phyloP scores from a whole-genome alignment of 2,888 invertebrate genomes.

The Sphaeridia pumilis region DNA sequence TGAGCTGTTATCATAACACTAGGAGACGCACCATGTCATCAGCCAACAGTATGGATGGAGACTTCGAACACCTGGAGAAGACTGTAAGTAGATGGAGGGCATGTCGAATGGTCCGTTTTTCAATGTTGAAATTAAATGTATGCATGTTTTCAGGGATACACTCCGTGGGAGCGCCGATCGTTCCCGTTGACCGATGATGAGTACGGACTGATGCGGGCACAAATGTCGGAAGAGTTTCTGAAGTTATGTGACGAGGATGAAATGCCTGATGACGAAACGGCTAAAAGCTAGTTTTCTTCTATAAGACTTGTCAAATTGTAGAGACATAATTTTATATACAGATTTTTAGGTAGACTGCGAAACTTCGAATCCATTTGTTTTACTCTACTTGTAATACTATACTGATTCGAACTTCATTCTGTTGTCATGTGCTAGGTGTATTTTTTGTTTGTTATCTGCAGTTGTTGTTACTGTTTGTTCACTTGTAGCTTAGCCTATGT shows the following conservation, averaged over 20 bases:
- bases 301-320: slow-evolving; percentile 13
- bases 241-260: slow-evolving; percentile 10
- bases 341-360: no score
- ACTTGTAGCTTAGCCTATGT: no score
- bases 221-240: slow-evolving; percentile 13
- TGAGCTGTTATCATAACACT: slow-evolving; percentile 1
- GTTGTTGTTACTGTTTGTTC: no score
- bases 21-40: slow-evolving; percentile 13
- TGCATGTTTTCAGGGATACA: slow-evolving; percentile 2
- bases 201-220: slow-evolving; percentile 8
- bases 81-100: background rate
- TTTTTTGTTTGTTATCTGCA: no score
- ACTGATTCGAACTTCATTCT: no score
- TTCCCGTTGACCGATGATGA: slow-evolving; percentile 13
- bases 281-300: slow-evolving; percentile 7
- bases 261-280: slow-evolving; percentile 10
- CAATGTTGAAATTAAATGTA: background rate
- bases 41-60: slow-evolving; percentile 9
- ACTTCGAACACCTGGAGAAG: background rate
- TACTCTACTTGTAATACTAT: no score
- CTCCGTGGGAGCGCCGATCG: slow-evolving; percentile 11
- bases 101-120: no score
- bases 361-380: no score
- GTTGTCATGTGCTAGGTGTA: no score
- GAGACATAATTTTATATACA: slow-evolving; percentile 11